Percentiles rank a stretch among this genome's conserved stretches.
phyloP scores from a whole-genome alignment of 2,797 vertebrate species.

The Jordanella pulchra region DNA sequence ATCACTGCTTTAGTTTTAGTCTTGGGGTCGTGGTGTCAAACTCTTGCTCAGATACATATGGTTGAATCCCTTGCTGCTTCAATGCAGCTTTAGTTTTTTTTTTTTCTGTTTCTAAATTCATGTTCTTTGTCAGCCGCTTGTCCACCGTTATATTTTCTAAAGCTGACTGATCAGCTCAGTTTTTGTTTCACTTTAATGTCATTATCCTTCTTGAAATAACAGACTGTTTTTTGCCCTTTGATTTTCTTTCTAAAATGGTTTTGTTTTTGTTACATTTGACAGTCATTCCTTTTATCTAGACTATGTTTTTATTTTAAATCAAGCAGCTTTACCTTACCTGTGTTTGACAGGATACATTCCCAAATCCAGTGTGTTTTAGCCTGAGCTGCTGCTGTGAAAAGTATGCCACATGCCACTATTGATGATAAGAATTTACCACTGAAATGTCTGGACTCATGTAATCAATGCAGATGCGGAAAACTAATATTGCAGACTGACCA shows the following conservation, averaged over 20 bases:
- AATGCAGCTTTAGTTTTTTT: background rate
- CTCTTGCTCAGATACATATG: background rate
- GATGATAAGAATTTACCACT: background rate
- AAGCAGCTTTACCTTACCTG: background rate
- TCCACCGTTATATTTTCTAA: background rate
- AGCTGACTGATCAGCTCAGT: background rate
- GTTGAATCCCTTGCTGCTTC: background rate
- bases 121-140: background rate
- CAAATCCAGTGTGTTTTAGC: slow-evolving; percentile 8
- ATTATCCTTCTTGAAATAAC: background rate
- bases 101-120: background rate
- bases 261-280: no score
- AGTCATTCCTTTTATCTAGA: slow-evolving; percentile 17
- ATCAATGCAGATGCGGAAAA: background rate
- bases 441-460: background rate
- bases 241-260: background rate
- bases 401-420: background rate
- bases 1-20: background rate
- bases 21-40: no score
- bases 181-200: background rate
- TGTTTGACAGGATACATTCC: slow-evolving; percentile 17
- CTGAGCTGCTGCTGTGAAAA: slow-evolving; percentile 4
- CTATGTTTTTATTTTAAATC: background rate
- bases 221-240: background rate
- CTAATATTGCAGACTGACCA: background rate